Percentiles rank a stretch among this genome's conserved stretches.
Conservation (phyloP, 2,113 vertebrate genomes). For the Leucopsar rothschildi region DNA sequence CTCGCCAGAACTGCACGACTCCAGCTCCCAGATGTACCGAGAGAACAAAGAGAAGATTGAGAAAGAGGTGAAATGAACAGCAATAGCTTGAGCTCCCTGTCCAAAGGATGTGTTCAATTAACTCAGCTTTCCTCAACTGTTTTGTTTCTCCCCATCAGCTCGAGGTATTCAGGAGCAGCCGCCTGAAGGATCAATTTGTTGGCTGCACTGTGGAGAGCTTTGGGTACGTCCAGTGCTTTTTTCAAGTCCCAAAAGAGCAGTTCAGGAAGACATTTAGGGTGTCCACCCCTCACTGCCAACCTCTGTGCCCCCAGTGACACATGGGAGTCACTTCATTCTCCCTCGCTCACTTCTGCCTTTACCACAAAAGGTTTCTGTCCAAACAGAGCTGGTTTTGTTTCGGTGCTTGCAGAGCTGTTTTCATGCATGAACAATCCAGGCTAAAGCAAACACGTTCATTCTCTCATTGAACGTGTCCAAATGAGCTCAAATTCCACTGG, state of each 20-base stretch:
- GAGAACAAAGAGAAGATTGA: constrained; percentile 60
- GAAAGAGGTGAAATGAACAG: constrained; percentile 42
- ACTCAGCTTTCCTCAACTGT: background rate
- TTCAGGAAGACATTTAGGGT: background rate
- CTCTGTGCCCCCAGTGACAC: background rate
- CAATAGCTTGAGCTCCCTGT: background rate
- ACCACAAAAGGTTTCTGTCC: background rate
- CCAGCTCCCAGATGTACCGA: background rate
- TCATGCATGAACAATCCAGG: background rate
- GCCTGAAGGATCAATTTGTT: constrained; percentile 45
- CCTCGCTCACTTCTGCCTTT: background rate
- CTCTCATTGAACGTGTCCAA: background rate
- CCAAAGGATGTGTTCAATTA: background rate
- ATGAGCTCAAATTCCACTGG: background rate
- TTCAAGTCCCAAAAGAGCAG: background rate
- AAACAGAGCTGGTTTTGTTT: background rate
- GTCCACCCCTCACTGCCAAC: background rate
- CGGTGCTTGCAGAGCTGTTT: background rate
- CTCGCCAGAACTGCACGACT: constrained; percentile 1
- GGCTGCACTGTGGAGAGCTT: constrained; percentile 64
- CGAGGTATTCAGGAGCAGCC: constrained; percentile 45
- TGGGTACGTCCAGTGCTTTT: constrained; percentile 54
- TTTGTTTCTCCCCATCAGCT: constrained; percentile 62
- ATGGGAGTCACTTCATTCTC: background rate
- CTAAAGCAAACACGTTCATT: background rate